A percentile compares a stretch with the other conserved stretches of the same genome.
phyloP scores from a whole-genome alignment of 2,888 invertebrate species.

The Synanthedon tipuliformis region DNA sequence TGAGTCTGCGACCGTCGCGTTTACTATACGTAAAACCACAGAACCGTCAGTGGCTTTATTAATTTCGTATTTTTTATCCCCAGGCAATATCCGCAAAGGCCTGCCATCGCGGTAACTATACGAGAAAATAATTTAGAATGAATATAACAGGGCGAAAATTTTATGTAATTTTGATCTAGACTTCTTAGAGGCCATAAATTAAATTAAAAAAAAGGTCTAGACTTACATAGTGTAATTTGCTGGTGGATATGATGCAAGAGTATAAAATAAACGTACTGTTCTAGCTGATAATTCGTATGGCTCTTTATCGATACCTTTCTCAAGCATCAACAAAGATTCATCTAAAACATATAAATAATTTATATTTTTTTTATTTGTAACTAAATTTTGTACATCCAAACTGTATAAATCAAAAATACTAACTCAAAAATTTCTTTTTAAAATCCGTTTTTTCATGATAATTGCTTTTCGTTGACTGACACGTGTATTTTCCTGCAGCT shows the following conservation, averaged over 20 bases:
- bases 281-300: neutral
- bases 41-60: slow-evolving; percentile 4
- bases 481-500: slow-evolving; percentile 34
- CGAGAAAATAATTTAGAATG: neutral
- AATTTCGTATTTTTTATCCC: slow-evolving; percentile 15
- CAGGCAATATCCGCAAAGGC: neutral
- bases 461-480: slow-evolving; percentile 25
- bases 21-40: slow-evolving; percentile 16
- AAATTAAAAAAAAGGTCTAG: neutral
- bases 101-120: neutral
- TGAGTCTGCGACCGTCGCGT: slow-evolving; percentile 27
- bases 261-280: neutral
- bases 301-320: neutral
- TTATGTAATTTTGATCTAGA: neutral
- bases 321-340: neutral
- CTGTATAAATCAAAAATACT: slow-evolving; percentile 1
- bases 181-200: neutral
- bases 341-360: neutral
- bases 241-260: neutral
- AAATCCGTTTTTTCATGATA: slow-evolving; percentile 6
- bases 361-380: neutral
- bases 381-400: no score
- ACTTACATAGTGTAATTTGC: neutral
- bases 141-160: neutral
- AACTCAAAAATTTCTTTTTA: slow-evolving; percentile 28